Evolutionary conservation across 2,797 vertebrate species (phyloP).

Genomic region (Falco novaeseelandiae): DNA sequence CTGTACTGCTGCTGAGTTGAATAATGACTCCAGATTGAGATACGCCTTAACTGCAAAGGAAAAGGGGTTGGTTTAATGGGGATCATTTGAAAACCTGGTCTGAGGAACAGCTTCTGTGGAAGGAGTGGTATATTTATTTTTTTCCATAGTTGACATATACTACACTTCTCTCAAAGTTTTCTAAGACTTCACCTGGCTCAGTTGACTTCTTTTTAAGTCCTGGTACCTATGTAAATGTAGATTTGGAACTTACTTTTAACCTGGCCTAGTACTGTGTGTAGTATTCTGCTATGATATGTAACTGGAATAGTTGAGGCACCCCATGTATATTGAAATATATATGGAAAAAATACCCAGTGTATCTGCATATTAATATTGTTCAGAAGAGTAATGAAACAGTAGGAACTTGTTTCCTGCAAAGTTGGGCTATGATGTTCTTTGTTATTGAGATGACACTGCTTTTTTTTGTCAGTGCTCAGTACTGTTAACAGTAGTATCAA

Average conservation of each 20-base stretch:
- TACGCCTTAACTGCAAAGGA: background rate
- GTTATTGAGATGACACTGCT: background rate
- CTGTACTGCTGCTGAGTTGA: background rate
- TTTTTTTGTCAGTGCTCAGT: background rate
- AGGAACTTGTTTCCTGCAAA: background rate
- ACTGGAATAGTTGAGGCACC: background rate
- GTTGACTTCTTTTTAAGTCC: background rate
- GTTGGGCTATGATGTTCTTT: background rate
- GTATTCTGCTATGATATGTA: fast-evolving
- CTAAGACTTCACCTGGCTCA: background rate
- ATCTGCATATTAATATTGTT: fast-evolving
- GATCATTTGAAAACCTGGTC: background rate
- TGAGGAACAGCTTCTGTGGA: background rate
- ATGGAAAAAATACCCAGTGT: background rate
- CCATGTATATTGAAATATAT: fast-evolving
- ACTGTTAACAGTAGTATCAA: background rate
- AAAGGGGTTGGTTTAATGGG: background rate
- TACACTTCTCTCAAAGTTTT: too few species aligned
- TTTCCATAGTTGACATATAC: background rate
- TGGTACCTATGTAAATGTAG: background rate
- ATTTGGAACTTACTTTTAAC: background rate
- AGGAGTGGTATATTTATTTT: background rate
- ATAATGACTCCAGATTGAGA: background rate
- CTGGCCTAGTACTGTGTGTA: background rate
- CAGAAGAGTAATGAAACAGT: background rate